Evolutionary conservation across 2,888 invertebrate species (phyloP), one percentile per base, ranked within the genome.

Genomic region (Siphlonurus alternatus): DNA sequence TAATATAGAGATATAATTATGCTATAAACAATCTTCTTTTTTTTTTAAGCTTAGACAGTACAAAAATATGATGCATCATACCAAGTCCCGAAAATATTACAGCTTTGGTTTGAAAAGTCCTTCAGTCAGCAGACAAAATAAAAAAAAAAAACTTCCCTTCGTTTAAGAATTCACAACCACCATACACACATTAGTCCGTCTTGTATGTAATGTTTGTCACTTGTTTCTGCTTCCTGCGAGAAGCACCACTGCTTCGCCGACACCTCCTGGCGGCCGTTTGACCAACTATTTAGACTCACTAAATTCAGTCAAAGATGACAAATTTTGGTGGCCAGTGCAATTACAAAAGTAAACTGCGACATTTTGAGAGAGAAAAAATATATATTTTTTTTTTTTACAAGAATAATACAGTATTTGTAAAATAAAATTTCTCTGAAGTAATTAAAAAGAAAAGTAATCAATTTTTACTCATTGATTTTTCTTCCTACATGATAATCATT

Each of bases 41-140:
- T 38, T 15, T 10, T 38, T 38, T 10, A 38, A 56, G 56, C n/a
- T 56, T 56, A 56, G 56, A 56, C 56, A 56, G 56, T 56, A 56
- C 56, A 56, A 56, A 56, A 56, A 56, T 56, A 56, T 51, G 10
- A 15, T 22, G n/a, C 56, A 56, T 56, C 5, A n/a, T 22, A 38
- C 38, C n/a, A 56, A 22, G n/a, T 22, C 56, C 56, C 19, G 5
- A 56, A 56, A 56, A 56, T 56, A 56, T 56, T 56, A 56, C 56
- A 56, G 56, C 56, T 56, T 56, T 56, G 56, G 56, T 56, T 56
- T 56, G 22, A 56, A 56, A 20, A 56, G 56, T 56, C 56, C 56
- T 56, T 56, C 56, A 56, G 56, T 56, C 56, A 56, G n/a, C 56
- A 56, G 56, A n/a, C n/a, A n/a, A 56, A 20, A 5, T 5, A 56